Evolutionary conservation across 2,113 vertebrate genomes (phyloP).

Genomic region (Plecturocebus donacophilus): DNA sequence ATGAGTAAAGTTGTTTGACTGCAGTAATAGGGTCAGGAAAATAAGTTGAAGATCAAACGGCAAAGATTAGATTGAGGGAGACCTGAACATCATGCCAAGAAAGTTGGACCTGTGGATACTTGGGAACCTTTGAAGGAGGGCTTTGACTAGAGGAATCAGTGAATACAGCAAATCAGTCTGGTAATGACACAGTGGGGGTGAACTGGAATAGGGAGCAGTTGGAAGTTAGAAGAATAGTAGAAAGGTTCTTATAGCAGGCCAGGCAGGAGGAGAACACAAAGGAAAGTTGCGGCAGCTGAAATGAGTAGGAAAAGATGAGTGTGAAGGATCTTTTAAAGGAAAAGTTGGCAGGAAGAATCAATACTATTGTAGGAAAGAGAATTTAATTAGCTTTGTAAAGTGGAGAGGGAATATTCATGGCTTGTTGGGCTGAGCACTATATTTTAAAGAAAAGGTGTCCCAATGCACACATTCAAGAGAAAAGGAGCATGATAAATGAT

Average conservation of each 20-base stretch:
- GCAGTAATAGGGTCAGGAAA: background rate
- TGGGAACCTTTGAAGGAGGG: background rate
- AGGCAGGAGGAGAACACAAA: background rate
- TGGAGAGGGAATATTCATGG: constrained; percentile 73
- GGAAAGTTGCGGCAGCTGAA: background rate
- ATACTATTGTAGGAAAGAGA: constrained; percentile 68
- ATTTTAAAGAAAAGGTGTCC: constrained; percentile 77
- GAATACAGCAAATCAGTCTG: background rate
- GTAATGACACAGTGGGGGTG: background rate
- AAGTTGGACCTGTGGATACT: background rate
- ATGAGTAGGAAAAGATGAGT: constrained; percentile 55
- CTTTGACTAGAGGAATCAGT: background rate
- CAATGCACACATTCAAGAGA: constrained; percentile 63
- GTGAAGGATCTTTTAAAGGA: constrained; percentile 70
- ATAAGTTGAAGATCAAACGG: background rate
- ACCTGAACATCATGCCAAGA: background rate
- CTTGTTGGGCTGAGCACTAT: constrained; percentile 68
- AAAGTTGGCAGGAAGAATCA: constrained; percentile 67
- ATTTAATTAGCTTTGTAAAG: constrained; percentile 73
- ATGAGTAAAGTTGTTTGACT: background rate
- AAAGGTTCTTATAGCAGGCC: background rate
- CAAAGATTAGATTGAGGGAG: background rate
- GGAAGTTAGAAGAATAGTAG: background rate
- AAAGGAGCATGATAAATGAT: constrained; percentile 72
- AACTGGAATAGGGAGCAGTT: background rate